These are phyloP conservation scores for Mythimna ferrago DNA, from an alignment of 2,888 invertebrate species.

Conservation along the genomic window DNA sequence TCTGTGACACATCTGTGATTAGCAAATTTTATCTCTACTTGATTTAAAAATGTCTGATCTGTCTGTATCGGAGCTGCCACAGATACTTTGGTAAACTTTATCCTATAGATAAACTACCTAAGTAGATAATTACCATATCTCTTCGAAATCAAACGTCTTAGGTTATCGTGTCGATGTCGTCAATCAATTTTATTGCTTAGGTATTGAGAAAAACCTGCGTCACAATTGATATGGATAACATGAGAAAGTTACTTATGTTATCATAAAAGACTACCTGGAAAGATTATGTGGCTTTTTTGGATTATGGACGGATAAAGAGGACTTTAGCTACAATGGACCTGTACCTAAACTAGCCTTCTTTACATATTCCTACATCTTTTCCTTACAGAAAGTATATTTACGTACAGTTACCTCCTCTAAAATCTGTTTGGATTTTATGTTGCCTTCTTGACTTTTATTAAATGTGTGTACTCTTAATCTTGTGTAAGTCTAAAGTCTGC, in stretches of 20 bases:
- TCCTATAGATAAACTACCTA: neutral
- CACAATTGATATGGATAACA: slow-evolving; percentile 14
- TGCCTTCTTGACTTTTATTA: too few species aligned
- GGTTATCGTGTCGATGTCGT: slow-evolving; percentile 23
- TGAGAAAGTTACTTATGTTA: neutral
- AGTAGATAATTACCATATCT: slow-evolving; percentile 2
- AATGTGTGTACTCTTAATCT: too few species aligned
- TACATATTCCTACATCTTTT: too few species aligned
- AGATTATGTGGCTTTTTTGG: slow-evolving; percentile 1
- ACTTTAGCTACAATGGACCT: neutral
- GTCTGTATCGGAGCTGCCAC: neutral
- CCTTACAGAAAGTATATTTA: too few species aligned
- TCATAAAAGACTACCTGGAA: neutral
- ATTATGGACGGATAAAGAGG: neutral
- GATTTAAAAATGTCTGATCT: neutral
- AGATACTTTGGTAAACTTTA: slow-evolving; percentile 19
- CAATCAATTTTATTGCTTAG: slow-evolving; percentile 1
- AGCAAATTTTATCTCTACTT: neutral
- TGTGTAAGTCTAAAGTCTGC: too few species aligned
- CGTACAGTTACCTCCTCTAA: too few species aligned
- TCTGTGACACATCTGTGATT: neutral
- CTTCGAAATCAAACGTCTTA: slow-evolving; percentile 14
- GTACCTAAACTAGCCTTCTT: too few species aligned
- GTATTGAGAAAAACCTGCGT: neutral
- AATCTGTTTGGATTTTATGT: too few species aligned